These are phyloP conservation scores for Passerina amoena DNA, from an alignment of 2,113 vertebrate species.

Conservation along the genomic window DNA sequence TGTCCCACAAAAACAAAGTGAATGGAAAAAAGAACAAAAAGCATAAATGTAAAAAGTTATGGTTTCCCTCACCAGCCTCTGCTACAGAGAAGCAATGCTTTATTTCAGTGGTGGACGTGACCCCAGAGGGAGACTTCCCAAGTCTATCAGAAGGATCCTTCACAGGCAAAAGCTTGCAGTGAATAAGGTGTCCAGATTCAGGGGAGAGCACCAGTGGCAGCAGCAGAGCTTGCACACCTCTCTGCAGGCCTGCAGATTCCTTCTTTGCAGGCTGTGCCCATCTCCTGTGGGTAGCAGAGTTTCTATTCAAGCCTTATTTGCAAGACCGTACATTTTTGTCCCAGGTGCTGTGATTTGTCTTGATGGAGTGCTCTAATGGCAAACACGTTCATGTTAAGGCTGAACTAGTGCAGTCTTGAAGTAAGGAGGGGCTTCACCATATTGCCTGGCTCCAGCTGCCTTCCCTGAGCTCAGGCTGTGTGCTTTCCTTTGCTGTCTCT, in stretches of 20 bases:
- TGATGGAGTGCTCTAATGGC: background rate
- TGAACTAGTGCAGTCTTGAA: background rate
- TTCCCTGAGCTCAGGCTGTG: background rate
- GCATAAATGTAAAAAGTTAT: background rate
- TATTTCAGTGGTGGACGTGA: background rate
- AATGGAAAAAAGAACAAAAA: background rate
- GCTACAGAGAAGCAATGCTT: background rate
- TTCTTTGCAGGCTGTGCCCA: background rate
- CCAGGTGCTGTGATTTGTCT: background rate
- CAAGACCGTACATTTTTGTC: background rate
- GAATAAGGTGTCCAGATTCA: background rate
- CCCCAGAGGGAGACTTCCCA: background rate
- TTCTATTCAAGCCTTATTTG: background rate
- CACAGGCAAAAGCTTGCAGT: background rate
- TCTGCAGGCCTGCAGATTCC: accelerated
- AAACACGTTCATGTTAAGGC: background rate
- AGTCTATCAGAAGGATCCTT: background rate
- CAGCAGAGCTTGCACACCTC: background rate
- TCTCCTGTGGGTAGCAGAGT: background rate
- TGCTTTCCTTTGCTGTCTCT: background rate
- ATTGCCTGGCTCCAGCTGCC: accelerated
- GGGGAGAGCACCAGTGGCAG: background rate
- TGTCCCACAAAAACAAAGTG: background rate
- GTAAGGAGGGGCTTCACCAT: background rate
- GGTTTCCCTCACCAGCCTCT: background rate